phyloP scores from a whole-genome alignment of 2,113 vertebrate genomes.

The Aphyosemion australe region DNA sequence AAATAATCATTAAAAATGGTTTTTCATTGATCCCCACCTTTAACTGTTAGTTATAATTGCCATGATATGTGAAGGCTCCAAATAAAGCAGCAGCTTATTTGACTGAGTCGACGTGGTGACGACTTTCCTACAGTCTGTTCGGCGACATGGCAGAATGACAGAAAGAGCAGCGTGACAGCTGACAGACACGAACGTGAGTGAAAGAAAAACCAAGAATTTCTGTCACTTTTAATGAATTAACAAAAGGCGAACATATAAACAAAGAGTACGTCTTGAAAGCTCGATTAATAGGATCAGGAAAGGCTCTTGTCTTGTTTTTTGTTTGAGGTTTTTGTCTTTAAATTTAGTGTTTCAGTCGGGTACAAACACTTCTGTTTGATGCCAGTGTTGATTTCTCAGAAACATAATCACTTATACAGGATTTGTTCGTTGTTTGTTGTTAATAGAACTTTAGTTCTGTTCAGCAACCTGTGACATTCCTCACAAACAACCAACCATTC shows the following conservation, averaged over 20 bases:
- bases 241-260: background rate
- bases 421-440: background rate
- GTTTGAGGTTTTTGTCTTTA: too few relatives aligned
- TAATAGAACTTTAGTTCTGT: too few relatives aligned
- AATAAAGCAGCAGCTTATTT: background rate
- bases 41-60: background rate
- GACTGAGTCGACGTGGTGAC: background rate
- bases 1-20: too few relatives aligned
- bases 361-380: constrained; percentile 29
- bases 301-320: constrained; percentile 5
- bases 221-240: background rate
- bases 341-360: constrained; percentile 44
- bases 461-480: too few relatives aligned
- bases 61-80: background rate
- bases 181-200: background rate
- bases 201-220: background rate
- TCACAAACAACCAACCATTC: too few relatives aligned
- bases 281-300: background rate
- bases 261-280: background rate
- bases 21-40: too few relatives aligned
- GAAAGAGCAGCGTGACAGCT: background rate
- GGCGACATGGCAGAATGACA: background rate
- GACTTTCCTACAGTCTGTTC: background rate
- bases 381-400: background rate
- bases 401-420: background rate